phyloP scores from a whole-genome alignment of 2,797 vertebrate genomes.

The Danio tinwini region DNA sequence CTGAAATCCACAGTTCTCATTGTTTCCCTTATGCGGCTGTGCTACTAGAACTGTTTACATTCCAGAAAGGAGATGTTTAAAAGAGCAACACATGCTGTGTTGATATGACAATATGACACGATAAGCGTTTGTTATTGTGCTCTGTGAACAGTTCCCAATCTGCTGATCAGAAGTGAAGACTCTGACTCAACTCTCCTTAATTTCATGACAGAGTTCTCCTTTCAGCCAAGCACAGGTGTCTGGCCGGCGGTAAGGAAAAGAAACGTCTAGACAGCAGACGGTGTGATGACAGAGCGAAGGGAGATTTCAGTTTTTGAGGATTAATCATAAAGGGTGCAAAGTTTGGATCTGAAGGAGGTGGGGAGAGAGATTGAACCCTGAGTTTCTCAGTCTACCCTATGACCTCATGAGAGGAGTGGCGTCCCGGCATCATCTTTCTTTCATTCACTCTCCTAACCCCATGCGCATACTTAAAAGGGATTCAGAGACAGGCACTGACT shows the following conservation, averaged over 20 bases:
- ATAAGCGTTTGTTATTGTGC: constrained; percentile 21
- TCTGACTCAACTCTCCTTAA: constrained; percentile 29
- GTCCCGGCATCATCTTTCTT: constrained; percentile 56
- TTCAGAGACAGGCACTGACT: constrained; percentile 51
- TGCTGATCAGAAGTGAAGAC: constrained; percentile 14
- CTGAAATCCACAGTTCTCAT: neutral
- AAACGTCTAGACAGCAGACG: constrained; percentile 21
- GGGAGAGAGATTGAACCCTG: constrained; percentile 48
- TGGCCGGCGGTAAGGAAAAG: neutral
- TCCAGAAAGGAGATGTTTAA: constrained; percentile 29
- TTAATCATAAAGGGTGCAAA: constrained; percentile 20
- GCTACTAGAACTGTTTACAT: constrained; percentile 34
- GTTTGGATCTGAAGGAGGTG: constrained; percentile 42
- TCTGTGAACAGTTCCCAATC: constrained; percentile 31
- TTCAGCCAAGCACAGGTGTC: constrained; percentile 45
- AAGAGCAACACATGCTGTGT: constrained; percentile 22
- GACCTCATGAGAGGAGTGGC: constrained; percentile 63
- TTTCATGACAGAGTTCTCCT: constrained; percentile 33
- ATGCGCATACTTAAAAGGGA: constrained; percentile 55
- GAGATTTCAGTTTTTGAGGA: constrained; percentile 19
- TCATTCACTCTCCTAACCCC: constrained; percentile 55
- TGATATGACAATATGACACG: constrained; percentile 29
- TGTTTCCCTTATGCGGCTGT: constrained; percentile 11
- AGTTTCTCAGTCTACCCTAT: constrained; percentile 57
- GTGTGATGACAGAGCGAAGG: constrained; percentile 4